A percentile compares a stretch with the other conserved stretches of the same genome.
Evolutionary conservation across 2,888 invertebrate species (phyloP).

Genomic region (Dynastes tityus): DNA sequence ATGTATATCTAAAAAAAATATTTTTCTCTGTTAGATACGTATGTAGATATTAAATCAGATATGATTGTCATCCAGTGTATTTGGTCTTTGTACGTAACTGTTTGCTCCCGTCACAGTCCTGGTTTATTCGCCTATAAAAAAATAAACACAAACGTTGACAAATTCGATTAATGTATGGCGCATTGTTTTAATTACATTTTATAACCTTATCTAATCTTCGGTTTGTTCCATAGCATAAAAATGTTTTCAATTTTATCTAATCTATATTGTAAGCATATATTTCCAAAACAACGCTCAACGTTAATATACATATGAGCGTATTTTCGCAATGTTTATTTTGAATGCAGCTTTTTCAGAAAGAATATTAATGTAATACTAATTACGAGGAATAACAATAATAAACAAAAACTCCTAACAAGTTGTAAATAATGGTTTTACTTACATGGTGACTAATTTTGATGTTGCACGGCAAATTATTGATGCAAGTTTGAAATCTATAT

Average conservation of each 20-base stretch:
- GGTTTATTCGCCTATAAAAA: too few relatives aligned
- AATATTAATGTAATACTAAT: constrained; percentile 12
- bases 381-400: background rate
- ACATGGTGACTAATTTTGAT: too few relatives aligned
- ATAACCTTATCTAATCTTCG: constrained; percentile 28
- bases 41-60: too few relatives aligned
- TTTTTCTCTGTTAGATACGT: too few relatives aligned
- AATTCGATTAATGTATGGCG: constrained; percentile 14
- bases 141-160: background rate
- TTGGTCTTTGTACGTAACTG: too few relatives aligned
- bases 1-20: too few relatives aligned
- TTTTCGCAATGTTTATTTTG: background rate
- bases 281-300: background rate
- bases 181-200: background rate
- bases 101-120: too few relatives aligned
- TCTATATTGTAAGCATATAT: constrained; percentile 9
- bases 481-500: too few relatives aligned
- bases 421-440: too few relatives aligned
- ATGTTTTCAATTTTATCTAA: constrained; percentile 36
- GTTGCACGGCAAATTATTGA: too few relatives aligned
- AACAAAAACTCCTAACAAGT: too few relatives aligned
- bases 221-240: constrained; percentile 20
- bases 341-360: background rate
- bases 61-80: too few relatives aligned
- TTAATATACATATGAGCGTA: background rate